Conservation (phyloP, 2,797 vertebrate species). For the Catamblyrhynchus diadema region DNA sequence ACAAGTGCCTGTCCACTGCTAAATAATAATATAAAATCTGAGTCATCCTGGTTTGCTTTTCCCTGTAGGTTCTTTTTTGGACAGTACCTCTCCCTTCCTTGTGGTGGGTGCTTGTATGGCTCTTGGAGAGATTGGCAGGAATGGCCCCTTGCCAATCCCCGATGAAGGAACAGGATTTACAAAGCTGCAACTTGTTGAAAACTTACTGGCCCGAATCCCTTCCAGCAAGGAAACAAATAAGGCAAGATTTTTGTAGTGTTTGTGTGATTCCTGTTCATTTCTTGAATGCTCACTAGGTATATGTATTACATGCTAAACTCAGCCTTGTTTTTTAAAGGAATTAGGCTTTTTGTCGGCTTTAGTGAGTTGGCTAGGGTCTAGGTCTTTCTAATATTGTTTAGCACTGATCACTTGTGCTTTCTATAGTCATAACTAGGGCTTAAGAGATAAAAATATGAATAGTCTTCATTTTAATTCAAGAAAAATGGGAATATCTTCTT, state of each 20-base stretch:
- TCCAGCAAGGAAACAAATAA: conserved; percentile 95
- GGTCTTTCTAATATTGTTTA: background rate
- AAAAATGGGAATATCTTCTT: background rate
- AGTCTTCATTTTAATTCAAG: background rate
- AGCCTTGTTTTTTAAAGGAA: background rate
- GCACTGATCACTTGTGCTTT: background rate
- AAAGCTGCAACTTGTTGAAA: conserved; percentile 90
- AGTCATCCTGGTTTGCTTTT: background rate
- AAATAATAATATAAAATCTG: background rate
- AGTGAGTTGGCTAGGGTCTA: background rate
- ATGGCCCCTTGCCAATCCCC: conserved; percentile 86
- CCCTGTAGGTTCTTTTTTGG: conserved; percentile 88
- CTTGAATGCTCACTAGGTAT: background rate
- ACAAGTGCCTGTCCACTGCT: background rate
- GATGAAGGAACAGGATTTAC: conserved; percentile 88
- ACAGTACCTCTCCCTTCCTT: conserved; percentile 84
- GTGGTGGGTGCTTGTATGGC: conserved; percentile 90
- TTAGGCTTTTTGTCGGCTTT: background rate
- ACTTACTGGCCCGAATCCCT: conserved; percentile 88
- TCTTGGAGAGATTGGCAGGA: conserved; percentile 94
- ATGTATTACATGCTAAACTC: background rate
- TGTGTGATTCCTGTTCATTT: background rate
- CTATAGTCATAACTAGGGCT: fast-evolving
- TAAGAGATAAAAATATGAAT: background rate
- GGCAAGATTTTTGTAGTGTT: conserved; percentile 70